Conservation (phyloP, 2,797 vertebrate species). For the Syngnathus rostellatus region DNA sequence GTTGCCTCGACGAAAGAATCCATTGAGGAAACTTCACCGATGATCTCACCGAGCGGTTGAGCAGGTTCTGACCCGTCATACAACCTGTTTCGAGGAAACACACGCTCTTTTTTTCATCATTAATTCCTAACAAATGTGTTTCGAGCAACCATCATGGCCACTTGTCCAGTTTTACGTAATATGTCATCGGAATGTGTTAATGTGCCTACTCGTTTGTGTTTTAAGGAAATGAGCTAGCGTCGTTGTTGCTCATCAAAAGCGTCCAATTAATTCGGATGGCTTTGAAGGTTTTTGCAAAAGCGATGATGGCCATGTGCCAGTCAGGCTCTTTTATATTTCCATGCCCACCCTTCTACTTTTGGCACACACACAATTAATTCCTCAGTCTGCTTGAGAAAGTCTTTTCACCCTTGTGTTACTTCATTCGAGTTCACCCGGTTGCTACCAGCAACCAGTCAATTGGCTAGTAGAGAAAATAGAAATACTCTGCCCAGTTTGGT, state of each 20-base stretch:
- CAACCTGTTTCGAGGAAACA: background rate
- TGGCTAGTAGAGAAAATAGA: background rate
- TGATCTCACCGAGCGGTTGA: background rate
- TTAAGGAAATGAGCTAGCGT: background rate
- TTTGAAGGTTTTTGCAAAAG: background rate
- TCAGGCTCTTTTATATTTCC: background rate
- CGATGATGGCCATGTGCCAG: background rate
- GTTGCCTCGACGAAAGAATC: background rate
- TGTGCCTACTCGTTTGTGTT: background rate
- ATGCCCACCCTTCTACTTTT: background rate
- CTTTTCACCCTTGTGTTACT: background rate
- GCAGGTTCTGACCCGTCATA: background rate
- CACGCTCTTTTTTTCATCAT: background rate
- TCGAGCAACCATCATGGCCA: background rate
- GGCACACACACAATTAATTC: conserved; percentile 7
- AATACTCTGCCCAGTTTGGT: background rate
- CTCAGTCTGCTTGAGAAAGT: conserved; percentile 6
- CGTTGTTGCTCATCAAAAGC: too few relatives aligned
- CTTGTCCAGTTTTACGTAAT: background rate
- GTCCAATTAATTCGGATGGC: background rate
- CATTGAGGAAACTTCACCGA: background rate
- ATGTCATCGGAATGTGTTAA: too few relatives aligned
- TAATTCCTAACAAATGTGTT: background rate
- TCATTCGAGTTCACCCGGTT: background rate
- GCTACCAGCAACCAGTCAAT: background rate